These are phyloP conservation scores for Cryptocheilus praepositus DNA, from an alignment of 2,888 invertebrate species.

Conservation along the genomic window DNA sequence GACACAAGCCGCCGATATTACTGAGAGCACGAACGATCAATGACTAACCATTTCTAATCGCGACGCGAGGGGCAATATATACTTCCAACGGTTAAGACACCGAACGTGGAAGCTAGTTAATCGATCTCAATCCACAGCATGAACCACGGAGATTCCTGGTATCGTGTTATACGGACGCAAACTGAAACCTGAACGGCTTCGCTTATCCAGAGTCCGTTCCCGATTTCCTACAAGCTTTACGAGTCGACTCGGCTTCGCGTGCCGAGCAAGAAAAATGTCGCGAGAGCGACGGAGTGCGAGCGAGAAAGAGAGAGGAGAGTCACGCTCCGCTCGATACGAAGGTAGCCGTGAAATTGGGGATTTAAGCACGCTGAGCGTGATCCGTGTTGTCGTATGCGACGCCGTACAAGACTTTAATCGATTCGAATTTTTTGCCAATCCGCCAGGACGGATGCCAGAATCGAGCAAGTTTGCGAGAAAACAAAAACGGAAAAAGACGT, in stretches of 20 bases:
- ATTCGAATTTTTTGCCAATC: no score
- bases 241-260: conserved; percentile 29
- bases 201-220: conserved; percentile 28
- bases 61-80: no score
- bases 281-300: conserved; percentile 35
- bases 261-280: conserved; percentile 45
- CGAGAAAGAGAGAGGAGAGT: conserved; percentile 40
- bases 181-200: conserved; percentile 22
- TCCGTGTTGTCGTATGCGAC: conserved; percentile 28
- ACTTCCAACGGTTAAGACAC: no score
- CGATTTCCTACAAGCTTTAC: conserved; percentile 31
- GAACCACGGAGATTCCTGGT: conserved; percentile 12
- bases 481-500: conserved; percentile 15
- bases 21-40: no score
- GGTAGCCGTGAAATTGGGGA: conserved; percentile 53
- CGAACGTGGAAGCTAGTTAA: no score
- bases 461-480: no score
- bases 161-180: conserved; percentile 9
- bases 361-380: conserved; percentile 39
- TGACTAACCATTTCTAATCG: no score
- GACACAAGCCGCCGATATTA: no score
- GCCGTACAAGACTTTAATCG: conserved; percentile 44
- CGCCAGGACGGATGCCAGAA: no score
- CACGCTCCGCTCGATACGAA: conserved; percentile 44
- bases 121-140: background rate